These are phyloP conservation scores for Papilio helenus DNA, from an alignment of 1,140 invertebrate species.

Conservation along the genomic window DNA sequence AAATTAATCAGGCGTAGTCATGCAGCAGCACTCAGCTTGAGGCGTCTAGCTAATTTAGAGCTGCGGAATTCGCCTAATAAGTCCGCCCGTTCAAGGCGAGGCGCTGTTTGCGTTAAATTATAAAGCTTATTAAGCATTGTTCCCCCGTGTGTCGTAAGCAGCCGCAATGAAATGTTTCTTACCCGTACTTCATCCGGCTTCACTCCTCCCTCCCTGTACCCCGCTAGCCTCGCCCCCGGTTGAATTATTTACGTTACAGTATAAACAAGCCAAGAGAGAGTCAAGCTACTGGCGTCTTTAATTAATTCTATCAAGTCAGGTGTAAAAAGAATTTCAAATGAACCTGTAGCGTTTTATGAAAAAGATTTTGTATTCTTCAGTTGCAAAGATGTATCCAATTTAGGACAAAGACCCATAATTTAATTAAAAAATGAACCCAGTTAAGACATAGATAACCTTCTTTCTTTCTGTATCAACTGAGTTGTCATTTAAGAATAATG, in stretches of 20 bases:
- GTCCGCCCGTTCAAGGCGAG: slow-evolving; percentile 52
- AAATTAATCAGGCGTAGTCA: slow-evolving; percentile 34
- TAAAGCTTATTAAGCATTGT: slow-evolving; percentile 75
- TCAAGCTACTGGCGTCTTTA: slow-evolving; percentile 20
- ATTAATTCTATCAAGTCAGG: slow-evolving; percentile 28
- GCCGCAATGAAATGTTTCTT: slow-evolving; percentile 58
- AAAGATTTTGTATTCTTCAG: slow-evolving; percentile 20
- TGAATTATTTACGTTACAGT: slow-evolving; percentile 57
- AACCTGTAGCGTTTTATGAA: slow-evolving; percentile 20
- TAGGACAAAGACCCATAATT: background rate
- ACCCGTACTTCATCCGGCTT: slow-evolving; percentile 46
- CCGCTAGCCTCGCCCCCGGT: slow-evolving; percentile 44
- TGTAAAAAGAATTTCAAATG: slow-evolving; percentile 16
- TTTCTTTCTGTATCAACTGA: background rate
- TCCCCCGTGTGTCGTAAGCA: slow-evolving; percentile 68
- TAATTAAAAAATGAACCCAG: background rate
- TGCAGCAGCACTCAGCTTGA: slow-evolving; percentile 27
- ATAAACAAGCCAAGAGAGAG: slow-evolving; percentile 41
- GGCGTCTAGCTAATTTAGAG: slow-evolving; percentile 54
- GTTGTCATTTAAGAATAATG: slow-evolving; percentile 2
- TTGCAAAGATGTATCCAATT: background rate
- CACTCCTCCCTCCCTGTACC: slow-evolving; percentile 35
- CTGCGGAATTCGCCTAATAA: slow-evolving; percentile 56
- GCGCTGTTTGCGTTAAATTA: slow-evolving; percentile 70
- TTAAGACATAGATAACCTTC: background rate